These are phyloP conservation scores for Echinarachnius parma DNA, from an alignment of 53 echinoderm and acorn worm genomes.

Conservation along the genomic window DNA sequence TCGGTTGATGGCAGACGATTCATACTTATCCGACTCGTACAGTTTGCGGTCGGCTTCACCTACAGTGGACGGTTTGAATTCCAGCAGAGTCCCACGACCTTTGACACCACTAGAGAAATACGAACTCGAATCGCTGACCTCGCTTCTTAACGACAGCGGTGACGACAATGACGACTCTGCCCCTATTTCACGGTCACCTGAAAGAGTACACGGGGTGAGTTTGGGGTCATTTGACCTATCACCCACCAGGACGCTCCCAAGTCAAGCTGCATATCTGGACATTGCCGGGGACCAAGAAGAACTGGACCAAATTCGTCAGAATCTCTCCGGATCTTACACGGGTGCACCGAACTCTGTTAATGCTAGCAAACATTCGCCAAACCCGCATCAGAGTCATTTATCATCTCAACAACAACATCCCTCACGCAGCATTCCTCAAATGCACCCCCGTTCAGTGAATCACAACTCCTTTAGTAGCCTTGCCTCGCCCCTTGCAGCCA, in stretches of 20 bases:
- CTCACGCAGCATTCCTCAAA: not conserved
- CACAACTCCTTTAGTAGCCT: no score
- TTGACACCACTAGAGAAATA: conserved; percentile 27
- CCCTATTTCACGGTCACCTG: not conserved
- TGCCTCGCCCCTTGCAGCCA: no score
- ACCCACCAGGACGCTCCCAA: conserved; percentile 4
- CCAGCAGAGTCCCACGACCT: not conserved
- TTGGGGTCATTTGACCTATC: no score
- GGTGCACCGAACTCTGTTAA: not conserved
- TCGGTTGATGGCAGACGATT: conserved; percentile 21
- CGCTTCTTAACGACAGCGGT: conserved; percentile 31
- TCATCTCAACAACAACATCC: conserved; percentile 4
- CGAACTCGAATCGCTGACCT: conserved; percentile 38
- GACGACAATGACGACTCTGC: conserved; percentile 38
- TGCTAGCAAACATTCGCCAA: not conserved
- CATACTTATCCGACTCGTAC: not conserved
- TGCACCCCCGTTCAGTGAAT: conserved; percentile 2
- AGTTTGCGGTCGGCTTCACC: conserved; percentile 27
- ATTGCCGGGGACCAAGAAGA: conserved; percentile 29
- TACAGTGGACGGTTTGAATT: not conserved
- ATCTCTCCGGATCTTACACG: conserved; percentile 15
- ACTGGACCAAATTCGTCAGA: conserved; percentile 29
- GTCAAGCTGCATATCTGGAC: conserved; percentile 6
- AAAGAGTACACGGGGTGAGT: not conserved
- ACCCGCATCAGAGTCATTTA: not conserved